These are phyloP conservation scores for Chaetops frenatus DNA, from an alignment of 2,113 vertebrate genomes.

Conservation along the genomic window DNA sequence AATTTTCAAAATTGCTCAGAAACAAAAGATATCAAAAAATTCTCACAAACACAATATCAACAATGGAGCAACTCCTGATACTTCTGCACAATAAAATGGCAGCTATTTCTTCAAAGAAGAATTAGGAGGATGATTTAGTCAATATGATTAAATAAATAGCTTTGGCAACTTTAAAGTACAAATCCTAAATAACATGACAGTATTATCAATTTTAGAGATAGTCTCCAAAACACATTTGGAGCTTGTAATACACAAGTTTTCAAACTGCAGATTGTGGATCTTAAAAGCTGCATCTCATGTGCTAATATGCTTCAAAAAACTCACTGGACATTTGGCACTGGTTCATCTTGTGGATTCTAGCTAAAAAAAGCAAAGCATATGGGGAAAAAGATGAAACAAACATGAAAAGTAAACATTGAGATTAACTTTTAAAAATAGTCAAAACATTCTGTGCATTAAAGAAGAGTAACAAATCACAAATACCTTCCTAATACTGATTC, in stretches of 20 bases:
- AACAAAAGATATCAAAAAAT: neutral
- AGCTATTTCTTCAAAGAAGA: neutral
- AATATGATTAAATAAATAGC: neutral
- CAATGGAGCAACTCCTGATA: neutral
- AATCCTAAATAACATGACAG: neutral
- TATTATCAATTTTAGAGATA: neutral
- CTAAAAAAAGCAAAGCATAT: conserved; percentile 25
- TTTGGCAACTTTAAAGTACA: neutral
- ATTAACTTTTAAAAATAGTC: conserved; percentile 38
- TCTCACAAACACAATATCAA: neutral
- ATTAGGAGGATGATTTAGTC: neutral
- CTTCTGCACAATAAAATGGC: neutral
- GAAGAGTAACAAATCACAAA: conserved; percentile 48
- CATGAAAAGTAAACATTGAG: conserved; percentile 9
- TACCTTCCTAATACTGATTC: conserved; percentile 14
- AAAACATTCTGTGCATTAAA: conserved; percentile 42
- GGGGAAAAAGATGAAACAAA: conserved; percentile 37
- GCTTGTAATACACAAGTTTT: neutral
- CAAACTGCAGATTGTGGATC: neutral
- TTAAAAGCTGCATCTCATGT: neutral
- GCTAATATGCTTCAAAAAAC: neutral
- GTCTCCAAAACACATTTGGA: neutral
- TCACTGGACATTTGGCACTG: conserved; percentile 18
- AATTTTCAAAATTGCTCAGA: neutral
- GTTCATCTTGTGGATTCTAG: neutral